These are phyloP conservation scores for Tachysurus fulvidraco DNA, from an alignment of 2,113 vertebrate genomes.

Conservation along the genomic window DNA sequence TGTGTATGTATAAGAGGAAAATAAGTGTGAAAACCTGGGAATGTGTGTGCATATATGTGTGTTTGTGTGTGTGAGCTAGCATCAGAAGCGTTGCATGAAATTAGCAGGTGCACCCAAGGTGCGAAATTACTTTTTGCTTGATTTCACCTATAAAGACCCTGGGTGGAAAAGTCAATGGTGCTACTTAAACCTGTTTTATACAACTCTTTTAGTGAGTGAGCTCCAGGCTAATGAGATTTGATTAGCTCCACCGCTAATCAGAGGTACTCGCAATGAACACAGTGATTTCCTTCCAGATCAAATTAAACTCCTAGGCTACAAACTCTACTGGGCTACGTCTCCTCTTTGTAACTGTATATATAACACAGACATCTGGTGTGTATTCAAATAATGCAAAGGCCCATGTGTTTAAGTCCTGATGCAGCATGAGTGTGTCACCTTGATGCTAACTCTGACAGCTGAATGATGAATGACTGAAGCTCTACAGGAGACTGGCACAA, in stretches of 20 bases:
- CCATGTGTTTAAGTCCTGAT: not conserved
- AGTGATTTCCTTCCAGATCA: not conserved
- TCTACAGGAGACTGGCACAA: not conserved
- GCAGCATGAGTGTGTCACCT: slow-evolving; percentile 19
- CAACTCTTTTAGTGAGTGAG: not conserved
- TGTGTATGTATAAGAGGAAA: not conserved
- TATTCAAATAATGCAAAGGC: not conserved
- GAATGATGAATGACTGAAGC: slow-evolving; percentile 34
- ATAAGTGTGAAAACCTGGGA: not conserved
- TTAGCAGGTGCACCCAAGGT: slow-evolving; percentile 12
- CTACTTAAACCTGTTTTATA: not conserved
- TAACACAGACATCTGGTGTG: not conserved
- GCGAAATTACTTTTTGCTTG: slow-evolving; percentile 28
- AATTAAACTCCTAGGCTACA: not conserved
- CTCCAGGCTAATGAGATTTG: not conserved
- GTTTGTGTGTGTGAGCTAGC: not conserved
- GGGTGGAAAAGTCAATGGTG: not conserved
- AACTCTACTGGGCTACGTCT: not conserved
- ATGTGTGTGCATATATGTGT: not conserved
- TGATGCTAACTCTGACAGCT: slow-evolving; percentile 18
- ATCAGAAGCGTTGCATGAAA: not conserved
- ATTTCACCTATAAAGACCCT: not conserved
- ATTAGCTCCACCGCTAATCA: slow-evolving; percentile 15
- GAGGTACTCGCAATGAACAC: not conserved
- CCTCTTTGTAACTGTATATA: not conserved